Conservation (phyloP, 2,113 vertebrate species). For the Furnarius figulus region DNA sequence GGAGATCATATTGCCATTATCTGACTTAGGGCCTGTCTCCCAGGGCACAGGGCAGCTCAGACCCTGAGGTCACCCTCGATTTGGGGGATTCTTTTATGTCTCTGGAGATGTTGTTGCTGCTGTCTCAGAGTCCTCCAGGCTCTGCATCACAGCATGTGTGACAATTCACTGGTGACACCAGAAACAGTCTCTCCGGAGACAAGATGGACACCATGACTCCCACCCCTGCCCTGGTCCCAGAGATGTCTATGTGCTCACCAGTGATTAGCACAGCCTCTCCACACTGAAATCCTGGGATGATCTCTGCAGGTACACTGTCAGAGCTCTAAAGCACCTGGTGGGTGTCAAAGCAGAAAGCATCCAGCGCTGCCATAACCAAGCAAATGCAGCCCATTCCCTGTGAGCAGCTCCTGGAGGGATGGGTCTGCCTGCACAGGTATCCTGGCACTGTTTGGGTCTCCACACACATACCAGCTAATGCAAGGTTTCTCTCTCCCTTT, state of each 20-base stretch:
- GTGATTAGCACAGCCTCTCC: not conserved
- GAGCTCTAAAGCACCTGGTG: not conserved
- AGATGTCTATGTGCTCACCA: fast-evolving
- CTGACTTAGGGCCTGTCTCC: not conserved
- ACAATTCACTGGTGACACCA: not conserved
- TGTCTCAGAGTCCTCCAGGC: not conserved
- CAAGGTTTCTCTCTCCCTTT: not conserved
- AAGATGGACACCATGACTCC: not conserved
- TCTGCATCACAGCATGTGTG: not conserved
- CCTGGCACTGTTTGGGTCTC: not conserved
- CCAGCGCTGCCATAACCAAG: not conserved
- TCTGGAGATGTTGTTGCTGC: not conserved
- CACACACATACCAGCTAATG: fast-evolving
- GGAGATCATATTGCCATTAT: not conserved
- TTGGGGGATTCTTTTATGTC: not conserved
- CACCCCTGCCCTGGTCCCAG: not conserved
- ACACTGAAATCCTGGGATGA: not conserved
- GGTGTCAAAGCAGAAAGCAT: not conserved
- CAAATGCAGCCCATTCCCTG: not conserved
- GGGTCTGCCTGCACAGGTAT: not conserved
- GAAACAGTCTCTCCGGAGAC: not conserved
- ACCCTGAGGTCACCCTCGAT: not conserved
- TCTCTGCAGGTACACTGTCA: not conserved
- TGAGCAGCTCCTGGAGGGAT: fast-evolving
- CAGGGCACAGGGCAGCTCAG: not conserved